Conservation (phyloP, 1,140 invertebrate genomes). For the Hermetia illucens region DNA sequence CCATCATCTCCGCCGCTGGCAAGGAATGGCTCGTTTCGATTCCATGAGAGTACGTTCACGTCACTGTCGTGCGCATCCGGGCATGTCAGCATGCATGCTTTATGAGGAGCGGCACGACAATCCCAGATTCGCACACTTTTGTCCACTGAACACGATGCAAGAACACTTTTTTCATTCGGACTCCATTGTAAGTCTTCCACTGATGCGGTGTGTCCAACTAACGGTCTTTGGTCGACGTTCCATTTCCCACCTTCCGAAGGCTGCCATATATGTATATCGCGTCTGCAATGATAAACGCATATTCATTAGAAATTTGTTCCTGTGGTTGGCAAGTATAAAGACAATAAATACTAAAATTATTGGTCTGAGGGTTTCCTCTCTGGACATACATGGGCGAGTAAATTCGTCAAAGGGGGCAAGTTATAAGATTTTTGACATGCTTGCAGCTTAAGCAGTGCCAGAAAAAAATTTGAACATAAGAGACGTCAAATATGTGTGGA, state of each 20-base stretch:
- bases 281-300: no score
- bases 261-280: conserved; percentile 88
- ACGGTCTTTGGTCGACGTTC: conserved; percentile 78
- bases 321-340: no score
- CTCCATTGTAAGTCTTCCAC: conserved; percentile 99
- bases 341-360: no score
- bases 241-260: conserved; percentile 59
- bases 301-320: no score
- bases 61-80: conserved; percentile 79
- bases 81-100: conserved; percentile 86
- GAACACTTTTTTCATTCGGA: conserved; percentile 83
- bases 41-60: conserved; percentile 98
- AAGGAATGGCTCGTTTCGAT: conserved; percentile 77
- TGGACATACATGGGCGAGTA: no score
- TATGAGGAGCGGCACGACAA: conserved; percentile 62
- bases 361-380: no score
- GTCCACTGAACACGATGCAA: conserved; percentile 93
- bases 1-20: conserved; percentile 95
- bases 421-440: no score
- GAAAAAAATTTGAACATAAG: no score
- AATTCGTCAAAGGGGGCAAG: no score
- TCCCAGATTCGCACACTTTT: conserved; percentile 87
- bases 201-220: conserved; percentile 76
- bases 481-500: no score
- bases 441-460: no score